A percentile compares a stretch with the other conserved stretches of the same genome.
Conservation (phyloP, 1,140 invertebrate genomes). For the Popillia japonica region DNA sequence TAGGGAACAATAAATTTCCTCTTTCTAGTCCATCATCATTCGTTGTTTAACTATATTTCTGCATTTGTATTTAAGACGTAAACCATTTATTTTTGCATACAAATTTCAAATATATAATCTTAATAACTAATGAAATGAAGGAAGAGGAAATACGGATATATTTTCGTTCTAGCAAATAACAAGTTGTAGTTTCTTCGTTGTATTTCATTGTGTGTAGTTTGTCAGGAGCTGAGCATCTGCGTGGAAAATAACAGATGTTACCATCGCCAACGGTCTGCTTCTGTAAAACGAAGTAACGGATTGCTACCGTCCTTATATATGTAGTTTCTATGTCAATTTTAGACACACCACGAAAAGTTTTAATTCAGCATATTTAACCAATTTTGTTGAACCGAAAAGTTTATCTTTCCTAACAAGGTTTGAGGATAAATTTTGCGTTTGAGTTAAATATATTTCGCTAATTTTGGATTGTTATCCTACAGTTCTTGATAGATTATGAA, state of each 20-base stretch:
- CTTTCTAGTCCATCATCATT: too few species aligned
- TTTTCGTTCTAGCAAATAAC: background rate
- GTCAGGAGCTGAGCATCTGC: background rate
- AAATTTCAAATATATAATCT: too few species aligned
- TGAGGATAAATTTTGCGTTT: background rate
- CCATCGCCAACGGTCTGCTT: background rate
- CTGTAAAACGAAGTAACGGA: background rate
- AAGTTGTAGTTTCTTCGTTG: background rate
- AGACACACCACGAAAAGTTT: background rate
- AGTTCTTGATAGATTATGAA: too few species aligned
- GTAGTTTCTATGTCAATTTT: background rate
- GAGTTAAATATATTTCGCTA: background rate
- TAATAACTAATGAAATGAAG: too few species aligned
- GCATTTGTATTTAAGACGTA: too few species aligned
- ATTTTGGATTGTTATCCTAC: background rate
- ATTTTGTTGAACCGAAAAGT: background rate
- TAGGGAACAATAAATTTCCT: too few species aligned
- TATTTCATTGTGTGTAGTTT: background rate
- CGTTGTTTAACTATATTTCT: too few species aligned
- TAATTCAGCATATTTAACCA: constrained; percentile 9
- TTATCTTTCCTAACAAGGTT: background rate
- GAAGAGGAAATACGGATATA: background rate
- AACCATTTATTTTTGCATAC: too few species aligned
- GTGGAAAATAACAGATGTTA: constrained; percentile 25
- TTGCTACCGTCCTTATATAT: background rate